Base-by-base conservation (phyloP, 2,797 vertebrate genomes). In the Aeoliscus strigatus region DNA sequence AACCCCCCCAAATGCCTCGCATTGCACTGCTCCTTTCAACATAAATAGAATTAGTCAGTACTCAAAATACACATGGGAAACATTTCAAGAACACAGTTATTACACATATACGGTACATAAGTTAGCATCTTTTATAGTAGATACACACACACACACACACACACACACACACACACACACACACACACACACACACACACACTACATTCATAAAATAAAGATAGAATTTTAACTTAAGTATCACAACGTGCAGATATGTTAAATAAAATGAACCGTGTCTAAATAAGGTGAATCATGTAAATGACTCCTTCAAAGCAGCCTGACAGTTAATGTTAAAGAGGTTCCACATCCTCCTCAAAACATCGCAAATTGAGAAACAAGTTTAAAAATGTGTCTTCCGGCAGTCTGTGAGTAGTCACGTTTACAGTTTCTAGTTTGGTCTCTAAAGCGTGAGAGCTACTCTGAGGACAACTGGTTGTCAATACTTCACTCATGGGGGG, bases 61-160 rank as follows among this genome's bases (percentile, higher is more conserved):
- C 52, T 55, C 28, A 14, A 15, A 55, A 60, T 5, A 4, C 13
- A 68, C 49, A 32, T 37, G 54, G n/a, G 50, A 51, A 65, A 67
- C 25, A 26, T 23, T 6, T 51, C 23, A 31, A 46, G 23, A 50
- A 42, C 54, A 76, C 60, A 57, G 26, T 55, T 37, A 40, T 63
- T 57, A 46, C 37, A 73, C 55, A 58, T n/a, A 55, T 39, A 77
- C 67, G 43, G 51, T 51, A 80, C 42, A 17, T 18, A 37, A 46
- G 41, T 29, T 43, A 39, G 14, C 14, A 13, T 14, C 46, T 53
- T 54, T 46, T 33, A 59, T 13, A 54, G 9, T 35, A 72, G 49
- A 57, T 26, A 16, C 58, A 35, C n/a, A n/a, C n/a, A n/a, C n/a
- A n/a, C n/a, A 67, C 36, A 57, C 46, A 65, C 43, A 54, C 39